Percentiles rank a stretch among this genome's conserved stretches.
phyloP scores from a whole-genome alignment of 2,888 invertebrate species.

The Pardosa pseudoannulata region DNA sequence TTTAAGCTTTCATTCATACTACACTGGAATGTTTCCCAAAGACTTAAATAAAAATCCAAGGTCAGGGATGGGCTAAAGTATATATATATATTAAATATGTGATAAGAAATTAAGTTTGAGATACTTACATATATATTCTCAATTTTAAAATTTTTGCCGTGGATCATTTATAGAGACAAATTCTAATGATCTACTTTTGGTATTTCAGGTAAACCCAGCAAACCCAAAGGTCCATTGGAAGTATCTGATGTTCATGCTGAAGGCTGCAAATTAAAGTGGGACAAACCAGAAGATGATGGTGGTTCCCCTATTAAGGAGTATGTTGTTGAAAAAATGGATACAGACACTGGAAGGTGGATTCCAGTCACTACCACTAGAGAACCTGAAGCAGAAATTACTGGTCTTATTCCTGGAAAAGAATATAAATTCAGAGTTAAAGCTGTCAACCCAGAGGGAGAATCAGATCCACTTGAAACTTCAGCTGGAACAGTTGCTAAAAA shows the following conservation, averaged over 20 bases:
- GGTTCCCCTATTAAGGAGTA: constrained; percentile 96
- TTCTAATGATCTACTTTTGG: no score
- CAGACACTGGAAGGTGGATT: constrained; percentile 94
- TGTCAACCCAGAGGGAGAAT: constrained; percentile 97
- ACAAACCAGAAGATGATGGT: constrained; percentile 97
- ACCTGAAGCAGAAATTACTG: constrained; percentile 89
- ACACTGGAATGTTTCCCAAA: no score
- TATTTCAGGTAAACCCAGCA: constrained; percentile 83
- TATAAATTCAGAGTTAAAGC: constrained; percentile 99
- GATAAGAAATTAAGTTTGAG: no score
- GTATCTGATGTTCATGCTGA: constrained; percentile 94
- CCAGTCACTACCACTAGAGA: constrained; percentile 89
- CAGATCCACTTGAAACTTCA: constrained; percentile 93
- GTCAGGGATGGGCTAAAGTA: no score
- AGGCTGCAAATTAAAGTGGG: constrained; percentile 95
- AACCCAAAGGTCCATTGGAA: constrained; percentile 94
- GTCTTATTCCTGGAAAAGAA: constrained; percentile 96
- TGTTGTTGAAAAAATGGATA: constrained; percentile 96
- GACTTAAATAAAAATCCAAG: no score
- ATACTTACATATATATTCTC: no score
- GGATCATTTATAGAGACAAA: no score
- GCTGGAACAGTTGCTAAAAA: constrained; percentile 96
- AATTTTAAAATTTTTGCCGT: no score
- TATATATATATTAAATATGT: no score
- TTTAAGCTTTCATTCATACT: no score